Evolutionary conservation across 2,797 vertebrate species (phyloP).

Genomic region (Euthynnus affinis): DNA sequence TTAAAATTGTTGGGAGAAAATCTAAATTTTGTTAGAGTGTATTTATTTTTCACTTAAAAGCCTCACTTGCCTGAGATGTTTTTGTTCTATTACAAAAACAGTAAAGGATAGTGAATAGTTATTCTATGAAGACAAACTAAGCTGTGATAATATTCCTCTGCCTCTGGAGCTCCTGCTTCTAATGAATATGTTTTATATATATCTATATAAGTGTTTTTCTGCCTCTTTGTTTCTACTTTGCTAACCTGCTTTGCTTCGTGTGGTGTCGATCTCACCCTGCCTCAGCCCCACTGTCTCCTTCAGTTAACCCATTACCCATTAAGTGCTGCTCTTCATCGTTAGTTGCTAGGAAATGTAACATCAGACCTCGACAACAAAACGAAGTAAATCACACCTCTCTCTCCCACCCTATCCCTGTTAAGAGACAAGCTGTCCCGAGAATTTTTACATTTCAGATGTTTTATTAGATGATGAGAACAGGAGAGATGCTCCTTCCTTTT

Average conservation of each 20-base stretch:
- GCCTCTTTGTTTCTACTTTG: slow-evolving; percentile 63
- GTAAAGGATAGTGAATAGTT: background rate
- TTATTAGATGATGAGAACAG: slow-evolving; percentile 25
- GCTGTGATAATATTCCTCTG: background rate
- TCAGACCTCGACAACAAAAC: slow-evolving; percentile 24
- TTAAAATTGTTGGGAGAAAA: background rate
- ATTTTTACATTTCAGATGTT: slow-evolving; percentile 25
- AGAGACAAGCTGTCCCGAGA: slow-evolving; percentile 13
- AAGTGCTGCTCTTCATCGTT: slow-evolving; percentile 36
- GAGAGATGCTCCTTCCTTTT: slow-evolving; percentile 18
- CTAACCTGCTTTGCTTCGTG: slow-evolving; percentile 77
- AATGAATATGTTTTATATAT: slow-evolving; percentile 32
- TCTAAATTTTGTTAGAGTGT: background rate
- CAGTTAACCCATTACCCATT: slow-evolving; percentile 42
- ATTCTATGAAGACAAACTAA: background rate
- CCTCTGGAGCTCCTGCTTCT: slow-evolving; percentile 21
- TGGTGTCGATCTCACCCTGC: slow-evolving; percentile 54
- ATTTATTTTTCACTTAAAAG: background rate
- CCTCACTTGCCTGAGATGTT: background rate
- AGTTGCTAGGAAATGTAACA: slow-evolving; percentile 58
- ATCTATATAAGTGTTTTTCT: slow-evolving; percentile 57
- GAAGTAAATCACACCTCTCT: background rate
- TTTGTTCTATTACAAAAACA: background rate
- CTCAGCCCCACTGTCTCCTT: slow-evolving; percentile 46
- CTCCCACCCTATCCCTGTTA: slow-evolving; percentile 2